A percentile compares a stretch with the other conserved stretches of the same genome.
phyloP scores from a whole-genome alignment of 1,140 invertebrate genomes.

The Micrasema longulum region DNA sequence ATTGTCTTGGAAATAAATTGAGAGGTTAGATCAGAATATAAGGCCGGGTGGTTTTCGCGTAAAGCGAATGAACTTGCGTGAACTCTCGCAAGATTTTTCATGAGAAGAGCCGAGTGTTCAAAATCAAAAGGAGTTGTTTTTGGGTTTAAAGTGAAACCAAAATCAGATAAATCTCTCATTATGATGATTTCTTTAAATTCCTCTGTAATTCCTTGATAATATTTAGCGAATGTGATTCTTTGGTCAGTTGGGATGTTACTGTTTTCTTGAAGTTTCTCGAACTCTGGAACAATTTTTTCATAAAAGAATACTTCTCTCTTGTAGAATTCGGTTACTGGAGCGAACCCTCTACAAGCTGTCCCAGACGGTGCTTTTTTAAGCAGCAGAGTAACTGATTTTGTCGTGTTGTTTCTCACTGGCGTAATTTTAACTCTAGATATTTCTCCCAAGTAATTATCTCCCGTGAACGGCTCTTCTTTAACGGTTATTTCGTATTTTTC shows the following conservation, averaged over 20 bases:
- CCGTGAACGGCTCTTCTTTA: constrained; percentile 12
- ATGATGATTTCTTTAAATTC: constrained; percentile 62
- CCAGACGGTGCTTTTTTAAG: constrained; percentile 1
- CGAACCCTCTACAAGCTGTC: neutral
- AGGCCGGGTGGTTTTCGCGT: constrained; percentile 12
- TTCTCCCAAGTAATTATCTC: constrained; percentile 14
- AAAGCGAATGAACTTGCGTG: constrained; percentile 62
- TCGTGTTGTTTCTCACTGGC: neutral
- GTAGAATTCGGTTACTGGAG: neutral
- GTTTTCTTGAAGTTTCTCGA: constrained; percentile 1
- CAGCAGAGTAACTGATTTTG: constrained; percentile 11
- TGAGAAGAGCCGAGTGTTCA: constrained; percentile 62
- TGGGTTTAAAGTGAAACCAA: constrained; percentile 68
- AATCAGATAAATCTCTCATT: constrained; percentile 68
- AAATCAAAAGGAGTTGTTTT: constrained; percentile 65
- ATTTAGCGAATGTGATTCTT: constrained; percentile 15
- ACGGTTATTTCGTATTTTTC: neutral
- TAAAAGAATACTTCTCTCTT: constrained; percentile 15
- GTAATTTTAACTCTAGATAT: constrained; percentile 11
- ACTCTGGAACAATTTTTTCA: neutral
- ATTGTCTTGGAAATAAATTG: neutral
- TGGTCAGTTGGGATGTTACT: neutral
- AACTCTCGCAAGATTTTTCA: constrained; percentile 68
- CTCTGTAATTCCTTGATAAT: constrained; percentile 27
- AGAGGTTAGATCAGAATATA: neutral